Conservation (phyloP, 2,888 invertebrate species). For the Physocephala rufipes region DNA sequence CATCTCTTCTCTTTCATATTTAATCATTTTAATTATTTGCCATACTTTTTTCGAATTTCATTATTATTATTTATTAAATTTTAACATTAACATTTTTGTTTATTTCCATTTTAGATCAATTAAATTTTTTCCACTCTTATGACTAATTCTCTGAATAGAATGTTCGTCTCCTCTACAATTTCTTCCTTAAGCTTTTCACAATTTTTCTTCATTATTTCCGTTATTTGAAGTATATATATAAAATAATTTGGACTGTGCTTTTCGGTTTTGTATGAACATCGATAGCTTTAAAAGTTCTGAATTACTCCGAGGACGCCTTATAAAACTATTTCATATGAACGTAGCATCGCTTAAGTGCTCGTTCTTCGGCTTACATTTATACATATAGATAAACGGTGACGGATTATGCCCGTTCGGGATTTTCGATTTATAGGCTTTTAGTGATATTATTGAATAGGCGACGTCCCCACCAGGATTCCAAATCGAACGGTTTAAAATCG, state of each 20-base stretch:
- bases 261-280: too few species aligned
- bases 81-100: constrained; percentile 14
- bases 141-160: constrained; percentile 30
- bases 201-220: background rate
- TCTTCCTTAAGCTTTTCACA: constrained; percentile 8
- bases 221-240: background rate
- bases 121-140: constrained; percentile 36
- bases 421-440: constrained; percentile 72
- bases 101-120: background rate
- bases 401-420: too few species aligned
- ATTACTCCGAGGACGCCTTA: too few species aligned
- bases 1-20: background rate
- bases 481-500: constrained; percentile 89
- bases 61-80: background rate
- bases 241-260: background rate
- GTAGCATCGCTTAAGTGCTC: too few species aligned
- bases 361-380: too few species aligned
- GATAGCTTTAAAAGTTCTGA: too few species aligned
- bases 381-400: too few species aligned
- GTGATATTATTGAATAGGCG: constrained; percentile 86
- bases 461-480: constrained; percentile 92
- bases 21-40: background rate
- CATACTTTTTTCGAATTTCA: background rate
- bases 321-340: too few species aligned
- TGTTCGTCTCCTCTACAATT: constrained; percentile 22